Evolutionary conservation across 2,888 invertebrate genomes (phyloP).

Genomic region (Glyphotaelius pellucidus): DNA sequence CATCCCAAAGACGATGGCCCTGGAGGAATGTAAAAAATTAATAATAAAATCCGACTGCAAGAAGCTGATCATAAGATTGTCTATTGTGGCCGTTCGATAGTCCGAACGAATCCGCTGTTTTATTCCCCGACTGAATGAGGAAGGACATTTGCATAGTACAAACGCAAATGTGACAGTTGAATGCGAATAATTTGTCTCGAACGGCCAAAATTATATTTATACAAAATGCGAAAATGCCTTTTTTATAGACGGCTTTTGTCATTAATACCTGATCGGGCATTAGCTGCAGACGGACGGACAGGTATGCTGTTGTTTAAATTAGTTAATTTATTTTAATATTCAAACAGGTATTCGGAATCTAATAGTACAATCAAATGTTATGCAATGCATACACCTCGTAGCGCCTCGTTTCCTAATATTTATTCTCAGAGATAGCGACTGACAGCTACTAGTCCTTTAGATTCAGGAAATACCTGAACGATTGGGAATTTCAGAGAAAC

Average conservation of each 20-base stretch:
- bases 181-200: not conserved
- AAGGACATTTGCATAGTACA: not conserved
- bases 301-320: not conserved
- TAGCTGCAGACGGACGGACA: not conserved
- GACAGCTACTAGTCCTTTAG: too few species aligned
- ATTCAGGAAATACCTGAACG: too few species aligned
- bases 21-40: too few species aligned
- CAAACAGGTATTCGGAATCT: conserved; percentile 2
- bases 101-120: not conserved
- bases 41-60: too few species aligned
- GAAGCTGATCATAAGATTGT: not conserved
- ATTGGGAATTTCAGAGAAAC: too few species aligned
- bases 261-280: not conserved
- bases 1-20: too few species aligned
- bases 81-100: not conserved
- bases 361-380: not conserved
- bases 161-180: not conserved
- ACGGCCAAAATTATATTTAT: not conserved
- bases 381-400: not conserved
- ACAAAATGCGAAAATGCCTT: not conserved
- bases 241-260: not conserved
- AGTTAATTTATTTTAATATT: not conserved
- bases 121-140: not conserved
- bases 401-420: not conserved
- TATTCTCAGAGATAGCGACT: not conserved